phyloP scores from a whole-genome alignment of 2,888 invertebrate species.

The Euzophera pinguis region DNA sequence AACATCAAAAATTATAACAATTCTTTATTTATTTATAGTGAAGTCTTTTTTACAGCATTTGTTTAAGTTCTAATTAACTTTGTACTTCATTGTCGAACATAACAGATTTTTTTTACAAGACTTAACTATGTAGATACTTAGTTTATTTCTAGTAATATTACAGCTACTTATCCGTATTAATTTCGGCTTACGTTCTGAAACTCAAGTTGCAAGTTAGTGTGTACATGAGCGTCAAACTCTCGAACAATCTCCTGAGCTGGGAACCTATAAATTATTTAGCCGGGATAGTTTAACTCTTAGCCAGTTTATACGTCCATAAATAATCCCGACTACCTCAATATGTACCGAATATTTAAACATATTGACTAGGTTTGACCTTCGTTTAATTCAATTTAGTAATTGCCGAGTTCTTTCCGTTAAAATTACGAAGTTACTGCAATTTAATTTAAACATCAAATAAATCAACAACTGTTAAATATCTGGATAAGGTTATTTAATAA shows the following conservation, averaged over 20 bases:
- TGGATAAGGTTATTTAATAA: too few species aligned
- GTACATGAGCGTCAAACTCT: conserved; percentile 35
- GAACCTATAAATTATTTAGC: conserved; percentile 54
- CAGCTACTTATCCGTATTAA: conserved; percentile 23
- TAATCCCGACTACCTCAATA: conserved; percentile 35
- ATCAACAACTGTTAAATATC: too few species aligned
- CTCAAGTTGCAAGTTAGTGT: conserved; percentile 30
- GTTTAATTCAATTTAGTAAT: too few species aligned
- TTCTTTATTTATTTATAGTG: too few species aligned
- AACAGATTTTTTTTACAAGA: neutral
- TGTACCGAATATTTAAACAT: conserved; percentile 33
- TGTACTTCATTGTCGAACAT: neutral
- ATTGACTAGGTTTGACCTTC: conserved; percentile 11
- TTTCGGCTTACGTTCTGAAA: conserved; percentile 30
- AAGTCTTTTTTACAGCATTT: too few species aligned
- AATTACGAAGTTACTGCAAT: too few species aligned
- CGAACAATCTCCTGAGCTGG: conserved; percentile 47
- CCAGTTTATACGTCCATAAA: conserved; percentile 44
- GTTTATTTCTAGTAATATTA: neutral
- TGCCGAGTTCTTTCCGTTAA: too few species aligned
- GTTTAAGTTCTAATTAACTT: too few species aligned
- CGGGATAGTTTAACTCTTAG: conserved; percentile 47
- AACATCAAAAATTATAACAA: too few species aligned
- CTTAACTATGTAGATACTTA: neutral
- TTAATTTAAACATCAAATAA: too few species aligned